phyloP scores from a whole-genome alignment of 2,113 vertebrate species.

The Elaphurus davidianus region DNA sequence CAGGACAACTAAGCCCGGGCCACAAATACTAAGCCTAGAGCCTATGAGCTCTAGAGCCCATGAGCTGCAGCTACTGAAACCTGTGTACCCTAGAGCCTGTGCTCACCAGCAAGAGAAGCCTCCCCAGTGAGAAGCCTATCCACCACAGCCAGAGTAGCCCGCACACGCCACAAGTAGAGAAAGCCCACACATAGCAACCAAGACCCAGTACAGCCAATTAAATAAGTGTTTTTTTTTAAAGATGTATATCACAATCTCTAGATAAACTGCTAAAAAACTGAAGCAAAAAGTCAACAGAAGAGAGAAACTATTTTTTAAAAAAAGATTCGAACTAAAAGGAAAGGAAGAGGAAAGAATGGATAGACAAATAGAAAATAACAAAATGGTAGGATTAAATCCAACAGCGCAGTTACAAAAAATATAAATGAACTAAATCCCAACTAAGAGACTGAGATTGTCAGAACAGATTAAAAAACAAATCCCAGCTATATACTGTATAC shows the following conservation, averaged over 20 bases:
- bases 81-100: neutral
- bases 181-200: neutral
- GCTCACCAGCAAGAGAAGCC: neutral
- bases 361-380: neutral
- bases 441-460: neutral
- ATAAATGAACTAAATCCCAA: neutral
- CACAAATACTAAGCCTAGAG: neutral
- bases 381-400: neutral
- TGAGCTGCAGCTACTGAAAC: neutral
- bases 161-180: neutral
- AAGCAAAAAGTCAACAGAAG: neutral
- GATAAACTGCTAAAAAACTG: neutral
- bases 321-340: neutral
- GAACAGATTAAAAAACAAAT: neutral
- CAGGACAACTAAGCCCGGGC: neutral
- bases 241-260: neutral
- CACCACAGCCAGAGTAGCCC: neutral
- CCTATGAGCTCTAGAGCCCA: neutral
- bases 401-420: neutral
- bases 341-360: neutral
- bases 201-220: neutral
- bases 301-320: neutral
- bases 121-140: neutral
- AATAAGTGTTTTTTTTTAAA: neutral
- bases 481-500: neutral